Evolutionary conservation across 2,797 vertebrate species (phyloP), one percentile per base, ranked within the genome.

Genomic region (Sternarchorhynchus goeldii): DNA sequence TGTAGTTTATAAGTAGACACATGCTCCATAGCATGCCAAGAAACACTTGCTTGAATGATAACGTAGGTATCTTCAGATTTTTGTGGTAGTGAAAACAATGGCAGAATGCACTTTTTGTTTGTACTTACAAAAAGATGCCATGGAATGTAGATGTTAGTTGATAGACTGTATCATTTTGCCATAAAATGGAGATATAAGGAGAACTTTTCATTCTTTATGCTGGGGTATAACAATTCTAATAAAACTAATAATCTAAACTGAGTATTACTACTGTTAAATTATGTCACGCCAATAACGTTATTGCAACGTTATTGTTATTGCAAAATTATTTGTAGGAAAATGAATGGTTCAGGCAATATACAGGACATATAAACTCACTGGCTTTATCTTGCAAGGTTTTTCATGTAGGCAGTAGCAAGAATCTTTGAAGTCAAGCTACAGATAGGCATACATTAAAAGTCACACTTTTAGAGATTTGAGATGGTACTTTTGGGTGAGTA

Each of bases 391-490:
- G 50, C 69, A 45, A 25, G 31, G 75, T 56, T 69, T 45, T 39
- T 58, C 31, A 25, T 45, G 53, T 29, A 66, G 36, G 34, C 34
- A 73, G 29, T 58, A 36, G 36, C 57, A 32, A 39, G 74, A 34
- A 17, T 8, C 21, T 75, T 6, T 14, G 55, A 29, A 81, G 72
- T 66, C 72, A 71, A 58, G 34, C 14, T 69, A n/a, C 66, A 60
- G 75, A 78, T 80, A 62, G 25, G 64, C 75, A 36, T 36, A 36
- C 34, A 36, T 36, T 7, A 36, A 36, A 36, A 59, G n/a, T 34
- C 36, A 77, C 55, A 64, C 18, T 71, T 77, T 81, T 53, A 32
- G 68, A 68, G 65, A 77, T 79, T 74, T 79, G 59, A 70, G 10
- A 72, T 60, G 45, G 45, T 12, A 50, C 45, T 14, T 45, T 21